Evolutionary conservation across 1,140 invertebrate genomes (phyloP), one percentile per base, ranked within the genome.

Genomic region (Neodiprion fabricii): DNA sequence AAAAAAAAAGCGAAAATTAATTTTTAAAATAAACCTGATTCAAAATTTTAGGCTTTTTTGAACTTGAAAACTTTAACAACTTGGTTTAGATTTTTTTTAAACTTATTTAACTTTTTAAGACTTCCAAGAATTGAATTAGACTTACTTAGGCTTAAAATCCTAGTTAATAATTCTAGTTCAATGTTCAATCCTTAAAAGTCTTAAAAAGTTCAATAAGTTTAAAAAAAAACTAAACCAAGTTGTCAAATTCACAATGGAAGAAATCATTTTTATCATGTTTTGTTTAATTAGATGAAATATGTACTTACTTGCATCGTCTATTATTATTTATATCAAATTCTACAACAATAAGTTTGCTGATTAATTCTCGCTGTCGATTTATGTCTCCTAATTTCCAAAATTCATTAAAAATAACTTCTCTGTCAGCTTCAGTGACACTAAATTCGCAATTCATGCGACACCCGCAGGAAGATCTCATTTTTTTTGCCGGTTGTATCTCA

Each of bases 351-450:
- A 73, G 49, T 73, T 73, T 67, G 12, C 72, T 48, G 47, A 73
- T 1, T 68, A 68, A 68, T 40, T 74, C 68, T 23, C 73, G 73
- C 47, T 74, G 73, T 40, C 67, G 73, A 74, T 74, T 71, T n/a
- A 74, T 50, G 23, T 74, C 73, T 10, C 67, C 73, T 70, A 74
- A 23, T 21, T 40, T 70, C 73, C 73, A 74, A 65, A 70, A 74
- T 74, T 73, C 67, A 14, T 73, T 23, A 21, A 73, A 73, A 73
- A 73, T 68, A 11, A 73, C 40, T 73, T 73, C 17, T 73, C 72
- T 11, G 65, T 73, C 12, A 68, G 11, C 72, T 73, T 73, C 72
- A 68, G 7, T 67, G 17, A 73, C 48, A 73, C 65, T 73, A 48
- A 73, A 73, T 68, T 73, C 72, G 11, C 65, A 73, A 50, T 68